Base-by-base conservation (phyloP, 2,888 invertebrate genomes). In the Nomada ruficornis region DNA sequence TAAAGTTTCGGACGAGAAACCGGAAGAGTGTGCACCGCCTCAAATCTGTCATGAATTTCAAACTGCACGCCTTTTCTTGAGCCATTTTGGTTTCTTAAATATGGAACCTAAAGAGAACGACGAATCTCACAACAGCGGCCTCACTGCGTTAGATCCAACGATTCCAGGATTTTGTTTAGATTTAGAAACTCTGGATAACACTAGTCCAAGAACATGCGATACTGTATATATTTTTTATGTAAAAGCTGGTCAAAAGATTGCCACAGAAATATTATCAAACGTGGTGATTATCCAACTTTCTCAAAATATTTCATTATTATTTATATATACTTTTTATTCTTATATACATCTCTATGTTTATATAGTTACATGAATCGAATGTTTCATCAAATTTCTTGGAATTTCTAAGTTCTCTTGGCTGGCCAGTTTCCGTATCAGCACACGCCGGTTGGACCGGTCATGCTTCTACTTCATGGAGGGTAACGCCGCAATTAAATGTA, bases 371-470 rank as follows among this genome's bases (percentile, higher is more conserved):
- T 15, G 94, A 94, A 64, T 91, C 90, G 65, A 93, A 92, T 73
- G 94, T 95, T 36, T 95, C 95, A 1, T 90, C 94, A 5, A 94
- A 94, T 80, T 96, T 96, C 91, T 91, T 95, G 78, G 95, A 95
- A 88, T 95, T 96, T 92, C 92, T 96, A 83, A 93, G 91, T 63
- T 92, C 98, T 0, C 94, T 99, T 54, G 99, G 99, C 15, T 97
- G 97, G 96, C 97, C 98, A 0, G 98, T 99, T 15, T 96, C 96
- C 83, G 96, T 98, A 42, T 95, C 96, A 59, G 96, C 96, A 26
- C 99, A 99, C 95, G 97, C 98, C 59, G 98, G 98, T 47, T 99
- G 99, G 99, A 97, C 98, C 36, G 99, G 99, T 0, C 97, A 98
- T 93, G 95, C 97, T 72, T 95, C 96, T 71, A 97, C 97, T n/a